Evolutionary conservation across 2,888 invertebrate genomes (phyloP).

Genomic region (Drosophila kuntzei): DNA sequence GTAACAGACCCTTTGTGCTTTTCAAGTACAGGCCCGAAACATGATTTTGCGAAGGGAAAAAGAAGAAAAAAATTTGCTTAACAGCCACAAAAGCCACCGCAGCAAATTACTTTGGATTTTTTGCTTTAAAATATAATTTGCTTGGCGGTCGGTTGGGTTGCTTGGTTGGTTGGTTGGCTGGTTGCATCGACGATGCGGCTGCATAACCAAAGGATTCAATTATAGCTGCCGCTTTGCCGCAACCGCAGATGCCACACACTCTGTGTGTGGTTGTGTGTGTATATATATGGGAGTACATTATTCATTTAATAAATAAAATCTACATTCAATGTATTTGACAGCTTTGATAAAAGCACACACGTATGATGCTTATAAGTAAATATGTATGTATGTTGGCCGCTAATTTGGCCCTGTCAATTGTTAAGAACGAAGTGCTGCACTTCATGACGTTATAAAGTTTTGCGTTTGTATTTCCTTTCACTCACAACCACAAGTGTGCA

Average conservation of each 20-base stretch:
- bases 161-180: constrained; percentile 16
- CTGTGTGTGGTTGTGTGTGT: not conserved
- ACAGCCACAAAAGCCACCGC: constrained; percentile 41
- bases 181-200: constrained; percentile 35
- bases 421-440: constrained; percentile 58
- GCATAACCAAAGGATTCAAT: constrained; percentile 72
- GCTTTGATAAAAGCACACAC: constrained; percentile 6
- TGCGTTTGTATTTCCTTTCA: constrained; percentile 43
- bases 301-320: constrained; percentile 22
- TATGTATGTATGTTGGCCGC: constrained; percentile 23
- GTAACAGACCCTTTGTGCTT: not conserved
- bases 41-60: constrained; percentile 10
- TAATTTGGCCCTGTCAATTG: constrained; percentile 52
- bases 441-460: constrained; percentile 57
- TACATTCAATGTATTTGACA: constrained; percentile 34
- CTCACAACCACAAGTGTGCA: constrained; percentile 3
- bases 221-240: constrained; percentile 52
- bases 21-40: not conserved
- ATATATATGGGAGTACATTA: constrained; percentile 12
- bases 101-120: constrained; percentile 58
- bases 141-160: constrained; percentile 44
- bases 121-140: constrained; percentile 67
- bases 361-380: constrained; percentile 9
- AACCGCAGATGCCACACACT: constrained; percentile 27
- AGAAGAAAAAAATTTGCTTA: constrained; percentile 49